phyloP scores from a whole-genome alignment of 2,888 invertebrate species.

The Coleophora deauratella region DNA sequence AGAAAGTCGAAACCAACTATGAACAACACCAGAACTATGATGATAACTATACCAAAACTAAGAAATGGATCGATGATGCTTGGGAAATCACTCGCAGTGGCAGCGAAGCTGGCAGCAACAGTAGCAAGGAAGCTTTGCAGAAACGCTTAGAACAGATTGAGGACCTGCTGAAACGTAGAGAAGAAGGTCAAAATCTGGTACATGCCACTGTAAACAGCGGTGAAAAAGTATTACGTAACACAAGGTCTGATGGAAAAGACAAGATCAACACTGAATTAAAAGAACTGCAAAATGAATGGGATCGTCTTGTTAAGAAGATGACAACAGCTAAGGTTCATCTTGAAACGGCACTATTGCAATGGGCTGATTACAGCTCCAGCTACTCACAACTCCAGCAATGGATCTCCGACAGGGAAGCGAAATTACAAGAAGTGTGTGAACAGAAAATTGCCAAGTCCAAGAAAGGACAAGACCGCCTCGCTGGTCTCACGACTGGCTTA shows the following conservation, averaged over 20 bases:
- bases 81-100: conserved; percentile 87
- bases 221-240: conserved; percentile 90
- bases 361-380: conserved; percentile 96
- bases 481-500: conserved; percentile 83
- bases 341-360: conserved; percentile 92
- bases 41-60: conserved; percentile 82
- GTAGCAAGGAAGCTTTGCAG: conserved; percentile 88
- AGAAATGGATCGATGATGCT: conserved; percentile 90
- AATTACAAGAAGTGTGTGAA: conserved; percentile 91
- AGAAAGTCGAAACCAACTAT: conserved; percentile 91
- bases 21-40: conserved; percentile 90
- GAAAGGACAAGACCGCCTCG: conserved; percentile 78
- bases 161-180: conserved; percentile 85
- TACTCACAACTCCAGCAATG: conserved; percentile 94
- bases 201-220: conserved; percentile 92
- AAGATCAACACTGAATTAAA: conserved; percentile 89
- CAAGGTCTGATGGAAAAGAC: conserved; percentile 91
- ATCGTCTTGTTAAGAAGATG: conserved; percentile 91
- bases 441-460: conserved; percentile 87
- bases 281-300: conserved; percentile 94
- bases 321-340: conserved; percentile 92
- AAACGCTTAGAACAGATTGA: conserved; percentile 85
- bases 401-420: conserved; percentile 94
- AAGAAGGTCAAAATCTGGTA: conserved; percentile 90
- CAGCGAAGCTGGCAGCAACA: conserved; percentile 84